These are phyloP conservation scores for Thysanoteuthis rhombus DNA, from an alignment of 2,888 invertebrate genomes.

Conservation along the genomic window DNA sequence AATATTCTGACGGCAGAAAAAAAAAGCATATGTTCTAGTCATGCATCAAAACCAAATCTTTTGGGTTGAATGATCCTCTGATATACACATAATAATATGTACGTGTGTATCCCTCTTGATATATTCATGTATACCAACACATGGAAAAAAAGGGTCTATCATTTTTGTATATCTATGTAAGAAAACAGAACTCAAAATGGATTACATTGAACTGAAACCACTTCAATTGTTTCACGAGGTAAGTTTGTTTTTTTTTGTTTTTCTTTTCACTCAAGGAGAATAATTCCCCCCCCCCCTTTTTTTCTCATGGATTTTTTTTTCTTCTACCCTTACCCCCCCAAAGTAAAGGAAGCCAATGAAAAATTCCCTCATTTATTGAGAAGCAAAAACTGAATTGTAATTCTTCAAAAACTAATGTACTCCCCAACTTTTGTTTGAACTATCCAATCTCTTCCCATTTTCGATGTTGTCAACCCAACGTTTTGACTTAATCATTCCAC, in stretches of 20 bases:
- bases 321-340: too few species aligned
- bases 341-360: not conserved
- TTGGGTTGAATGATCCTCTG: too few species aligned
- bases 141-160: not conserved
- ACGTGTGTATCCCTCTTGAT: not conserved
- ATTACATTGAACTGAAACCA: conserved; percentile 36
- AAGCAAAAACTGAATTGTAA: not conserved
- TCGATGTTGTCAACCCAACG: too few species aligned
- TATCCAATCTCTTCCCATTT: too few species aligned
- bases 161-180: not conserved
- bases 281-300: too few species aligned
- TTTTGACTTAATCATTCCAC: too few species aligned
- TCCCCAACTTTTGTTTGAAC: too few species aligned
- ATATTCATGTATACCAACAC: not conserved
- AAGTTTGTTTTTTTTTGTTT: not conserved
- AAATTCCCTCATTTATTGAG: not conserved
- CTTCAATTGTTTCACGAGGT: conserved; percentile 33
- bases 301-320: too few species aligned
- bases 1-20: not conserved
- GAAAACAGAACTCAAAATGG: conserved; percentile 23
- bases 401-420: not conserved
- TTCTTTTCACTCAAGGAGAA: too few species aligned
- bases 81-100: too few species aligned
- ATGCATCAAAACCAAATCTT: not conserved
- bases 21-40: not conserved